A percentile compares a stretch with the other conserved stretches of the same genome.
phyloP scores from a whole-genome alignment of 2,797 vertebrate species.

The Dallia pectoralis region DNA sequence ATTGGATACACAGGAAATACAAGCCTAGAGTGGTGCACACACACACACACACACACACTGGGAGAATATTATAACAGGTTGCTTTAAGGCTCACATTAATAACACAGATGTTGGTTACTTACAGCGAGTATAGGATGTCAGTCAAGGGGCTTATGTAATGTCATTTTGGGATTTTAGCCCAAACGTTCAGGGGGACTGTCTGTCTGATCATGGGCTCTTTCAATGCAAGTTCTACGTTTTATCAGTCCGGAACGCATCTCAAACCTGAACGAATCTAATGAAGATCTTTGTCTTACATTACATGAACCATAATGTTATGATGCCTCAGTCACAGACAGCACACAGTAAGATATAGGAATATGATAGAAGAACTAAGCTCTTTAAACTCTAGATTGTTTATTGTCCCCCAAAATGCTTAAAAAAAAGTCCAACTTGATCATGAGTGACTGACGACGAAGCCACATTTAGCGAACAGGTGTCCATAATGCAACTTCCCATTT shows the following conservation, averaged over 20 bases:
- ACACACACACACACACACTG: slow-evolving; percentile 16
- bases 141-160: neutral
- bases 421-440: neutral
- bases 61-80: too few relatives aligned
- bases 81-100: slow-evolving; percentile 3
- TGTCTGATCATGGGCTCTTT: neutral
- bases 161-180: neutral
- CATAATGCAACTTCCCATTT: neutral
- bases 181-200: neutral
- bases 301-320: neutral
- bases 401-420: neutral
- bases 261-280: neutral
- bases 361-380: neutral
- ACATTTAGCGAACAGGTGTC: neutral
- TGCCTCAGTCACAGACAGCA: too few relatives aligned
- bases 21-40: slow-evolving; percentile 32
- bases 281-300: neutral
- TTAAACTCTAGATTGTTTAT: neutral
- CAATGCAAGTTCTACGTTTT: too few relatives aligned
- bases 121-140: neutral
- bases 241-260: neutral
- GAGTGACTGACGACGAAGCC: neutral
- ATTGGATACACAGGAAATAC: slow-evolving; percentile 76
- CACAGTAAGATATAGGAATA: neutral
- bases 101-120: neutral